Base-by-base conservation (phyloP, 30 jellyfish, hydroid and myxozoan species). In the Sanderia malayensis region DNA sequence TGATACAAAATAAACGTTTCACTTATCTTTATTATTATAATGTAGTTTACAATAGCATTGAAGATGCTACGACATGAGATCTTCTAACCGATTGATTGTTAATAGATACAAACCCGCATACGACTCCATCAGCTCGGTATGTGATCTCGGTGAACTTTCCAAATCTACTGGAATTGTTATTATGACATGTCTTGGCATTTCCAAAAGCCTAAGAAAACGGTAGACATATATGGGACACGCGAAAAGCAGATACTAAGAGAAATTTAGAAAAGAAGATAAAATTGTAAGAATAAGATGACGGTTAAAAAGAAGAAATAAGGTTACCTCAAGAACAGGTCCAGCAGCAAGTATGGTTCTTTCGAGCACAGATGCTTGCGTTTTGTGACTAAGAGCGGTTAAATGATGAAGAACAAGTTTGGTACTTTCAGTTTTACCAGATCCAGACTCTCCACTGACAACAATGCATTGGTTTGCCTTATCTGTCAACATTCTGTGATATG, bases 161-260 rank as follows among this genome's bases (percentile, higher is more conserved):
- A 84, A 91, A 91, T 9, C 98, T 76, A 65, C 98, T 91, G 32
- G 98, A 83, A 63, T 91, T 91, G 63, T 91, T 78, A 63, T 91
- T 91, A 55, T 70, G 86, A 31, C 87, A 71, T 37, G 96, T 91
- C 65, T 76, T 84, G 24, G 98, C 98, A 91, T 91, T 91, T 0
- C 98, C 98, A 65, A 89, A 89, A 4, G 95, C 97, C 97, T 89
- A 45, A 7, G n/a, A n/a, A n/a, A n/a, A n/a, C n/a, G n/a, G n/a
- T n/a, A n/a, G n/a, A n/a, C n/a, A n/a, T n/a, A n/a, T n/a, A n/a
- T n/a, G n/a, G n/a, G n/a, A n/a, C n/a, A n/a, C n/a, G n/a, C n/a
- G n/a, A n/a, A n/a, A n/a, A n/a, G n/a, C n/a, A n/a, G n/a, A n/a
- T n/a, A n/a, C n/a, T n/a, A n/a, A n/a, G n/a, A n/a, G n/a, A n/a